A percentile compares a stretch with the other conserved stretches of the same genome.
These are phyloP conservation scores for Sinhomidia bicolor DNA, from an alignment of 2,888 invertebrate species.

Conservation along the genomic window DNA sequence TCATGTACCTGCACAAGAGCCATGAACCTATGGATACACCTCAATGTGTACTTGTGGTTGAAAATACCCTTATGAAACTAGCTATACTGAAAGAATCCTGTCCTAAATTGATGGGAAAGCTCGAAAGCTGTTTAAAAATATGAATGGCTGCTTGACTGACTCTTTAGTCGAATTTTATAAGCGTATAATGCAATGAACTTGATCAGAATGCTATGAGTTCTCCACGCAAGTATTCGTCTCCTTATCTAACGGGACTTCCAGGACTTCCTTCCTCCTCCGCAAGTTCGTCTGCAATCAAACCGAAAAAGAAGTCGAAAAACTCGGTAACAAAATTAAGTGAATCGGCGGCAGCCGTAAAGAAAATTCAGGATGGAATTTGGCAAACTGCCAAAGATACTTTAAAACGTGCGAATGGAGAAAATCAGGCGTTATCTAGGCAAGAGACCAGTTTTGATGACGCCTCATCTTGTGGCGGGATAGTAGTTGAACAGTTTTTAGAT, in stretches of 20 bases:
- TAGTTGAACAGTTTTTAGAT: neutral
- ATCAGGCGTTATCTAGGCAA: neutral
- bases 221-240: conserved; percentile 23
- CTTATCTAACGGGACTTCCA: conserved; percentile 21
- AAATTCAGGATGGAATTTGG: conserved; percentile 39
- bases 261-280: neutral
- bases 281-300: neutral
- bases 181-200: too few species aligned
- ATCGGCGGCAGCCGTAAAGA: conserved; percentile 15
- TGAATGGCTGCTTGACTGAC: too few species aligned
- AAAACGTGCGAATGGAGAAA: neutral
- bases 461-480: neutral
- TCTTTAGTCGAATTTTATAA: too few species aligned
- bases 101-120: too few species aligned
- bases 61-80: too few species aligned
- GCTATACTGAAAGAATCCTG: too few species aligned
- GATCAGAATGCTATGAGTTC: neutral
- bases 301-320: conserved; percentile 26
- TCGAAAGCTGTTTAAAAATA: too few species aligned
- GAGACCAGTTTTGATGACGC: conserved; percentile 29
- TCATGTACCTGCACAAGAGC: too few species aligned
- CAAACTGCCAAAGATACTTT: neutral
- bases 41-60: too few species aligned
- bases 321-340: neutral
- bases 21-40: too few species aligned